A percentile compares a stretch with the other conserved stretches of the same genome.
phyloP scores from a whole-genome alignment of 2,113 vertebrate species.

The Setophaga coronata region DNA sequence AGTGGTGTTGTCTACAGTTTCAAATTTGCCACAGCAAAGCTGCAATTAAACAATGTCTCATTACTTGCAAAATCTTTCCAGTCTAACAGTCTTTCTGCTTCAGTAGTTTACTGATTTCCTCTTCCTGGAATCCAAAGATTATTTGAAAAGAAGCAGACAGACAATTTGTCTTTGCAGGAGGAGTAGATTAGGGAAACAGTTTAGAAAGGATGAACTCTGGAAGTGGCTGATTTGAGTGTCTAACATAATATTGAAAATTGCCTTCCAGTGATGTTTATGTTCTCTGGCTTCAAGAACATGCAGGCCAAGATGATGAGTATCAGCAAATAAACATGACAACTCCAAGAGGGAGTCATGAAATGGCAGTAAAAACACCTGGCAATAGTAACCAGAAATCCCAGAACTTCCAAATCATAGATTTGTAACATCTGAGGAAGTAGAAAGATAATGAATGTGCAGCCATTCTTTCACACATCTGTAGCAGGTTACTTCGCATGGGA shows the following conservation, averaged over 20 bases:
- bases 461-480: background rate
- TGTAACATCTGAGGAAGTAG: background rate
- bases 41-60: background rate
- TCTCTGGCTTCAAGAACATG: slow-evolving; percentile 18
- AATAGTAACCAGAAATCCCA: slow-evolving; percentile 8
- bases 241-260: slow-evolving; percentile 28
- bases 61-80: background rate
- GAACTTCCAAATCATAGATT: slow-evolving; percentile 14
- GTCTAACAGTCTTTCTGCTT: background rate
- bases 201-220: slow-evolving; percentile 15
- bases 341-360: slow-evolving; percentile 36
- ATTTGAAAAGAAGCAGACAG: slow-evolving; percentile 48
- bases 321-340: slow-evolving; percentile 24
- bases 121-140: background rate
- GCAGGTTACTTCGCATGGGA: background rate
- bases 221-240: background rate
- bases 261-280: slow-evolving; percentile 32
- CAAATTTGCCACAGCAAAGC: background rate
- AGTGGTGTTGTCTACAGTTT: background rate
- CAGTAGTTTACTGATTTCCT: slow-evolving; percentile 8
- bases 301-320: background rate
- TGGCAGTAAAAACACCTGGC: background rate
- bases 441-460: background rate
- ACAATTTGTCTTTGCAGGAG: slow-evolving; percentile 39
- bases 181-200: slow-evolving; percentile 22